Conservation (phyloP, 2,113 vertebrate species). For the Anoplopoma fimbria region DNA sequence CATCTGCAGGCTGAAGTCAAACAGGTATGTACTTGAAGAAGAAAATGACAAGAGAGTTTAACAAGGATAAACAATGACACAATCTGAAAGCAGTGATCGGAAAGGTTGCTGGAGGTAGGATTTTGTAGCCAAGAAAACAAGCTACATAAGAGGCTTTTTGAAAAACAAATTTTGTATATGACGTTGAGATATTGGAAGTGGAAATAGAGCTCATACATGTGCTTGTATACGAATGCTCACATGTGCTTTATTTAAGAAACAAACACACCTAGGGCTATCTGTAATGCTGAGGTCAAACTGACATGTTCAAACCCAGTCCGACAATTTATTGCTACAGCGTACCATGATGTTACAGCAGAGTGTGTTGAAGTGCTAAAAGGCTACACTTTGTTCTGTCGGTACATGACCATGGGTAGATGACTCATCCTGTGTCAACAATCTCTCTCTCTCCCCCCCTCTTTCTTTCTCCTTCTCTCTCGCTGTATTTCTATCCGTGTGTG, state of each 20-base stretch:
- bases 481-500: background rate
- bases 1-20: constrained; percentile 98
- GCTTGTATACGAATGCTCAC: background rate
- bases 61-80: background rate
- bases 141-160: background rate
- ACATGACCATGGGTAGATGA: constrained; percentile 63
- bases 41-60: background rate
- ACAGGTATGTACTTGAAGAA: constrained; percentile 83
- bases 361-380: constrained; percentile 20
- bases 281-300: background rate
- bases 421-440: constrained; percentile 62
- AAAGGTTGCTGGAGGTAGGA: background rate
- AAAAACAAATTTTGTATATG: background rate
- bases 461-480: background rate
- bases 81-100: background rate
- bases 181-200: background rate
- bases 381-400: constrained; percentile 55
- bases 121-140: background rate
- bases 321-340: constrained; percentile 2
- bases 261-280: background rate
- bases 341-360: constrained; percentile 11
- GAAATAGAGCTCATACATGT: background rate
- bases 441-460: background rate
- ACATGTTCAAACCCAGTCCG: constrained; percentile 13
- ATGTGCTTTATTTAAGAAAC: constrained; percentile 1